Evolutionary conservation across 2,113 vertebrate species (phyloP).

Genomic region (Neomonachus schauinslandi): DNA sequence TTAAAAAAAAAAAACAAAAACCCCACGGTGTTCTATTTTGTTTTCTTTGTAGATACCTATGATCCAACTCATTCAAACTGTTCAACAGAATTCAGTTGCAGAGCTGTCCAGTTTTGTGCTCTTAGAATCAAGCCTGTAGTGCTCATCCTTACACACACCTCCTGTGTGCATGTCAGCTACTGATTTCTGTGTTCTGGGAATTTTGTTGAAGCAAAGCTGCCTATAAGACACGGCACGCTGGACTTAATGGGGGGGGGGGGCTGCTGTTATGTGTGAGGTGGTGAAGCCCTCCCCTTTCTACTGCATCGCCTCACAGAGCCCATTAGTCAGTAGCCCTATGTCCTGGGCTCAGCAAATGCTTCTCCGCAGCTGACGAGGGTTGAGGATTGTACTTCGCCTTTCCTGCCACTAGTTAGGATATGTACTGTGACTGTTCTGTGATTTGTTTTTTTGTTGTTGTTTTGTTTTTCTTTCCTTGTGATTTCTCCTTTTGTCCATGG

Average conservation of each 20-base stretch:
- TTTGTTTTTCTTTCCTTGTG: neutral
- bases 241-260: too few relatives aligned
- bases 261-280: neutral
- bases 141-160: fast-evolving
- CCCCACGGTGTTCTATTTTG: neutral
- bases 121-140: neutral
- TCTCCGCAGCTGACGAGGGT: neutral
- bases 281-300: neutral
- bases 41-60: fast-evolving
- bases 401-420: neutral
- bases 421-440: neutral
- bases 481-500: neutral
- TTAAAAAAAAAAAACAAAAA: too few relatives aligned
- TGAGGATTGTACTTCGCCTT: neutral
- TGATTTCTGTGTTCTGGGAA: neutral
- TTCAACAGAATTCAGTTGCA: fast-evolving
- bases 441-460: neutral
- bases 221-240: neutral
- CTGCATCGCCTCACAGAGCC: fast-evolving
- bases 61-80: neutral
- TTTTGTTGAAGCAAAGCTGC: neutral
- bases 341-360: neutral
- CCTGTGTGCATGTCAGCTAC: neutral
- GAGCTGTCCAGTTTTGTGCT: neutral
- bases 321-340: fast-evolving